Percentiles rank a stretch among this genome's conserved stretches.
Conservation (phyloP, 1,140 invertebrate genomes). For the Campoletis sonorensis region DNA sequence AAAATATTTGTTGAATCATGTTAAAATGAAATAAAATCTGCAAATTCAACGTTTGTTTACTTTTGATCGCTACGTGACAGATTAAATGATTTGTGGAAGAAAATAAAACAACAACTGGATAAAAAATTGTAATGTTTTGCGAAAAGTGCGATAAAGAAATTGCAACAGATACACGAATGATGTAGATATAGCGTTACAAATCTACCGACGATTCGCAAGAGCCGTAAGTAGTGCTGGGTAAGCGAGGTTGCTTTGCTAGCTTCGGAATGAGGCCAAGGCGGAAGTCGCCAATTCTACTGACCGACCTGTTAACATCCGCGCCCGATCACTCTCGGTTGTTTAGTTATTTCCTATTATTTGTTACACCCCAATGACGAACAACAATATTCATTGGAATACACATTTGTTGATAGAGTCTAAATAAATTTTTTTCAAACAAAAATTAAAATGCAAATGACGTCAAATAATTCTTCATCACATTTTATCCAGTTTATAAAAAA, state of each 20-base stretch:
- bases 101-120: neutral
- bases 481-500: no score
- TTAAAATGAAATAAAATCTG: no score
- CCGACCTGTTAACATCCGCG: slow-evolving; percentile 59
- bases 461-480: no score
- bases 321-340: slow-evolving; percentile 45
- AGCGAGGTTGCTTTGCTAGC: slow-evolving; percentile 46
- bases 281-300: slow-evolving; percentile 65
- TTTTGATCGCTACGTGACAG: no score
- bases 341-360: neutral
- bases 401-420: neutral
- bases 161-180: neutral
- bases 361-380: neutral
- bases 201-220: slow-evolving; percentile 35
- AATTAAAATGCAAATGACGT: slow-evolving; percentile 1
- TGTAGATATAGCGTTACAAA: slow-evolving; percentile 16
- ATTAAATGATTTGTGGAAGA: no score
- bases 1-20: no score
- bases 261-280: slow-evolving; percentile 64
- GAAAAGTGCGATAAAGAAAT: slow-evolving; percentile 1
- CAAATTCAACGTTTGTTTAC: no score
- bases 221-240: slow-evolving; percentile 47
- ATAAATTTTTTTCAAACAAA: slow-evolving; percentile 13
- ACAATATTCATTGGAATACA: neutral
- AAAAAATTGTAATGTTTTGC: neutral